phyloP scores from a whole-genome alignment of 2,113 vertebrate genomes.

The Ictalurus furcatus region DNA sequence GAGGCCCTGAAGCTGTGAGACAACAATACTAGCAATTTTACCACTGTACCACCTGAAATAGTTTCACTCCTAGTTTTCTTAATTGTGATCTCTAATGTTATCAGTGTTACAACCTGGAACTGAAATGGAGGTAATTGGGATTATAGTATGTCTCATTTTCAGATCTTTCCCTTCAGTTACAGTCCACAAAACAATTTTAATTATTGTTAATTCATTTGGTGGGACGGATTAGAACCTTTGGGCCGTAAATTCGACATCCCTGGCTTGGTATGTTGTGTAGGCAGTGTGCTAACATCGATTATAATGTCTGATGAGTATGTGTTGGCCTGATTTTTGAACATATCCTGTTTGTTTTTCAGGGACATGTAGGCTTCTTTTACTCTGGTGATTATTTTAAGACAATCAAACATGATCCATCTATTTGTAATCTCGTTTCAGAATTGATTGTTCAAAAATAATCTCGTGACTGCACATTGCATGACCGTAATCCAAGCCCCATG shows the following conservation, averaged over 20 bases:
- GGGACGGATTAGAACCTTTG: not conserved
- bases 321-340: conserved; percentile 40
- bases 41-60: not conserved
- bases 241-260: not conserved
- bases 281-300: conserved; percentile 13
- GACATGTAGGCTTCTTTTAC: conserved; percentile 60
- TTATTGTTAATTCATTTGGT: not conserved
- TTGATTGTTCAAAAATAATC: conserved; percentile 70
- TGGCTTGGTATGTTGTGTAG: conserved; percentile 58
- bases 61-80: not conserved
- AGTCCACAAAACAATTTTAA: not conserved
- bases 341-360: conserved; percentile 32
- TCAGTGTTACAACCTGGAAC: not conserved
- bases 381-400: conserved; percentile 64
- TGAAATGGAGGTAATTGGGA: not conserved
- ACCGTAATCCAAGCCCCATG: conserved; percentile 26
- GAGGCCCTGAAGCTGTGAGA: not conserved
- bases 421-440: conserved; percentile 73
- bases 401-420: conserved; percentile 73
- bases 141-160: not conserved
- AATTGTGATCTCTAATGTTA: not conserved
- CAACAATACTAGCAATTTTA: not conserved
- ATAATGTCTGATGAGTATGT: not conserved
- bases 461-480: conserved; percentile 42
- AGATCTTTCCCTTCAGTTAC: not conserved